These are phyloP conservation scores for Lophotriccus pileatus DNA, from an alignment of 2,797 vertebrate species.

Conservation along the genomic window DNA sequence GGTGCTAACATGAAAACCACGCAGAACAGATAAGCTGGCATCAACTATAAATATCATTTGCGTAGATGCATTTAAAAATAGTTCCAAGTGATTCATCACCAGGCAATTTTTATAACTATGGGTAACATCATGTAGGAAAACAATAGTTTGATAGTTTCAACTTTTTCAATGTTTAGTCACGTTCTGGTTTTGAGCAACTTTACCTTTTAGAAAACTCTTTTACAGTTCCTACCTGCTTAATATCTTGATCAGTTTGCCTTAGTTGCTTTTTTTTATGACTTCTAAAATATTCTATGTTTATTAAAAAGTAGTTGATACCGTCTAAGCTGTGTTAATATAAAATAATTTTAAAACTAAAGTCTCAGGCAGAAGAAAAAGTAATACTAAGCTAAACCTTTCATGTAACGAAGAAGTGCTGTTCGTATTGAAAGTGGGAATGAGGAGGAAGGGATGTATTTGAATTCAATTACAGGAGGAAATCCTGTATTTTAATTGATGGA, in stretches of 20 bases:
- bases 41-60: constrained; percentile 75
- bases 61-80: constrained; percentile 74
- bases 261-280: not conserved
- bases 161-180: not conserved
- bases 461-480: not conserved
- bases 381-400: not conserved
- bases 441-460: not conserved
- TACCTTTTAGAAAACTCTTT: not conserved
- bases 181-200: not conserved
- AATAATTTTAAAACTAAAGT: not conserved
- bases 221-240: not conserved
- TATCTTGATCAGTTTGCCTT: not conserved
- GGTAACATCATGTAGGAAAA: constrained; percentile 63
- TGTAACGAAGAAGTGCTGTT: not conserved
- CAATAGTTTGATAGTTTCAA: constrained; percentile 48
- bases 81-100: constrained; percentile 69
- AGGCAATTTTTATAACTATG: constrained; percentile 66
- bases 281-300: not conserved
- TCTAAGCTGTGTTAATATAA: not conserved
- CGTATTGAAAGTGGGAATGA: not conserved
- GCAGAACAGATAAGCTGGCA: constrained; percentile 71
- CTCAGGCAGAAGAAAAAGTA: not conserved
- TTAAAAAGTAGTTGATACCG: not conserved
- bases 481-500: not conserved
- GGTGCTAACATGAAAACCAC: constrained; percentile 70